phyloP scores from a whole-genome alignment of 2,797 vertebrate species.

The Chloroceryle amazona region DNA sequence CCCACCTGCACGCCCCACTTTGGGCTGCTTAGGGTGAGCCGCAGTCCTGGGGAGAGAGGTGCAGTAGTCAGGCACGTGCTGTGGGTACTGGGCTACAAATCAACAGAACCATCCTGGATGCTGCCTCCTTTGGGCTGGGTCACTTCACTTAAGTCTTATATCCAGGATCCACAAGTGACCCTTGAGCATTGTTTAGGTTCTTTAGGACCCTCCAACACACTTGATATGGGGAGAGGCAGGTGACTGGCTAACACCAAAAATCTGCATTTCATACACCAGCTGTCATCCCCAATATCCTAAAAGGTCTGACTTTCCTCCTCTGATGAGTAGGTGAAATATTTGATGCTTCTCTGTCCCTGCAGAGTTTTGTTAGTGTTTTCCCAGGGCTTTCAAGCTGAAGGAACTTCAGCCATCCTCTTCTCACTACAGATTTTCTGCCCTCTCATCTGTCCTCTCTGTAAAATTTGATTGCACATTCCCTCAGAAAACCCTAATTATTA shows the following conservation, averaged over 20 bases:
- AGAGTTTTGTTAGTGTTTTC: neutral
- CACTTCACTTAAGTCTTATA: neutral
- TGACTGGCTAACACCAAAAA: neutral
- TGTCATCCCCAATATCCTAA: neutral
- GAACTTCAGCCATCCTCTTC: neutral
- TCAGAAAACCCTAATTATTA: neutral
- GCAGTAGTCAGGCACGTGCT: neutral
- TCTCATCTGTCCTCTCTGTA: neutral
- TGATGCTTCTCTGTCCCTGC: neutral
- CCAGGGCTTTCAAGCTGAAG: neutral
- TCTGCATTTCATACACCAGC: neutral
- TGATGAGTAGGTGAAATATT: neutral
- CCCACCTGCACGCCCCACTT: accelerated
- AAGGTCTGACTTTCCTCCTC: neutral
- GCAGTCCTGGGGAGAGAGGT: neutral
- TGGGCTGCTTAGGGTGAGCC: neutral
- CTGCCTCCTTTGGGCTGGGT: neutral
- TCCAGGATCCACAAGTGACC: neutral
- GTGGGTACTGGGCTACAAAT: neutral
- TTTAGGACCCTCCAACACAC: neutral
- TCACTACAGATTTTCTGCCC: neutral
- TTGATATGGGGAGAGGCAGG: neutral
- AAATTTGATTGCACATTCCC: neutral
- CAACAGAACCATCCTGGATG: accelerated
- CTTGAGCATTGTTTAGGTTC: neutral